Evolutionary conservation across 2,888 invertebrate species (phyloP).

Genomic region (Branchellion lobata): DNA sequence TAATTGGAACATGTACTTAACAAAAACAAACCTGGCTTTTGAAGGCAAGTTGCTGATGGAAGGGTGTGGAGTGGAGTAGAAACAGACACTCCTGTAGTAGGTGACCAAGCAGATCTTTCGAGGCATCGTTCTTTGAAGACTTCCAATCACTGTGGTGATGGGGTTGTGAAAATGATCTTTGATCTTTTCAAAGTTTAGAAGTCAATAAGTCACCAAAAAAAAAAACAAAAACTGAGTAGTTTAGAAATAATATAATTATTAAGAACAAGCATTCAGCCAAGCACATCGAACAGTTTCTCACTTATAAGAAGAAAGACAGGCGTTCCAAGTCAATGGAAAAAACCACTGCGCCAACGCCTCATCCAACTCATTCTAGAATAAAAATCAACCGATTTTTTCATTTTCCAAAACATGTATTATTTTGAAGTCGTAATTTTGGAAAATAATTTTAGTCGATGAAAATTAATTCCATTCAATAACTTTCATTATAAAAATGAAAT

Average conservation of each 20-base stretch:
- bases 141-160: constrained; percentile 1
- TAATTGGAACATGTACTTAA: too few species aligned
- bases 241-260: too few species aligned
- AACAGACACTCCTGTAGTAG: not conserved
- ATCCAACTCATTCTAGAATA: not conserved
- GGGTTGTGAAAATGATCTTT: not conserved
- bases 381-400: not conserved
- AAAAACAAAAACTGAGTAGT: too few species aligned
- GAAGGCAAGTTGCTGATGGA: not conserved
- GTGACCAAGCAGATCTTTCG: not conserved
- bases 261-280: too few species aligned
- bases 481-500: too few species aligned
- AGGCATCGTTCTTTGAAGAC: not conserved
- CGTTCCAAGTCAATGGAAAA: not conserved
- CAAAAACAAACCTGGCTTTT: not conserved
- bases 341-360: not conserved
- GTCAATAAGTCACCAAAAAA: not conserved
- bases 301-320: not conserved
- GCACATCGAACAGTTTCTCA: too few species aligned
- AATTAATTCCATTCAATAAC: too few species aligned
- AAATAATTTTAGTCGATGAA: too few species aligned
- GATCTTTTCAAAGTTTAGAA: not conserved
- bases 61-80: not conserved
- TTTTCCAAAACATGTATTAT: too few species aligned
- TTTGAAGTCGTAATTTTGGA: too few species aligned